Percentiles rank a stretch among this genome's conserved stretches.
These are phyloP conservation scores for Pocillopora meandrina DNA, from an alignment of 92 coral and sea anemone species.

Conservation along the genomic window DNA sequence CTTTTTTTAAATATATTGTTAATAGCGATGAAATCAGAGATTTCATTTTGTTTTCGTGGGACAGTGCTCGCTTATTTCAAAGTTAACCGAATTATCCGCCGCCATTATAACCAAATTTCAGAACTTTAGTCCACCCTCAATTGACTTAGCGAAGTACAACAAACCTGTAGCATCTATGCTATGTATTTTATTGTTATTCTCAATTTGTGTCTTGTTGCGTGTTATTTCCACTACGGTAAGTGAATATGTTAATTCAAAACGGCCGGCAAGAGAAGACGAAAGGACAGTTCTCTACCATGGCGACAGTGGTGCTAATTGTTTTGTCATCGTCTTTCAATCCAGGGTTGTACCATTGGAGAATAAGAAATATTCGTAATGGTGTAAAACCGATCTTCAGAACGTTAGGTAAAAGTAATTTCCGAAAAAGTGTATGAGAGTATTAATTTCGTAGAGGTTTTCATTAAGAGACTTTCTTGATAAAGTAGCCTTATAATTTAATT, in stretches of 20 bases:
- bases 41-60: neutral
- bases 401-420: neutral
- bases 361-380: neutral
- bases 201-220: neutral
- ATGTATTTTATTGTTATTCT: neutral
- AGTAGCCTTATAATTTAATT: too few relatives aligned
- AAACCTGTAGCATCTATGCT: neutral
- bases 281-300: neutral
- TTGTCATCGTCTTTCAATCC: slow-evolving; percentile 6
- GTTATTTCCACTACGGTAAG: too few relatives aligned
- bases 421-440: neutral
- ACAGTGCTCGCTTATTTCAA: slow-evolving; percentile 1
- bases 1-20: too few relatives aligned
- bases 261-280: too few relatives aligned
- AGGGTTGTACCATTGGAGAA: neutral
- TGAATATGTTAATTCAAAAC: too few relatives aligned
- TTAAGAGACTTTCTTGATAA: neutral
- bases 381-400: too few relatives aligned
- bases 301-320: neutral
- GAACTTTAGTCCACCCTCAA: neutral
- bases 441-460: neutral
- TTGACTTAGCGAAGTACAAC: slow-evolving; percentile 12
- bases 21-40: too few relatives aligned
- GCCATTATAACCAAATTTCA: slow-evolving; percentile 14
- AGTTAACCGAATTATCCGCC: neutral